Percentiles rank a stretch among this genome's conserved stretches.
These are phyloP conservation scores for Phrynosoma platyrhinos DNA, from an alignment of 2,113 vertebrate species.

Conservation along the genomic window DNA sequence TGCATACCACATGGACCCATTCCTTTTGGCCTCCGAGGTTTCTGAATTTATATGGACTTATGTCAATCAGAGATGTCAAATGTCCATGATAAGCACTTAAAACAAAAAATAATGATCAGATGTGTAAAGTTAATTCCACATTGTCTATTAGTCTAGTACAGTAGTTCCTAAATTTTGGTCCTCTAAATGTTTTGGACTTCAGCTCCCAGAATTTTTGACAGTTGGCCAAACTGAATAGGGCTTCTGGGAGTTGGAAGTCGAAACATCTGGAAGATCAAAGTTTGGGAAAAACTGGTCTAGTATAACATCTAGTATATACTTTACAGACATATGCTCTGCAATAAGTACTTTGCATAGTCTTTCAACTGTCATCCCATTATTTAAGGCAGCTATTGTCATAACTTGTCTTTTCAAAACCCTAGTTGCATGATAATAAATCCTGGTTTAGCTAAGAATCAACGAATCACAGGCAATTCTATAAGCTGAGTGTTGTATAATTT, in stretches of 20 bases:
- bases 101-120: constrained; percentile 64
- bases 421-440: background rate
- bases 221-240: no score
- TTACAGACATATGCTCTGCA: background rate
- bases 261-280: no score
- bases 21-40: constrained; percentile 93
- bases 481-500: background rate
- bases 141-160: constrained; percentile 31
- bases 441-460: background rate
- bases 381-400: background rate
- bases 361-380: background rate
- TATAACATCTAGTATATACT: constrained; percentile 6
- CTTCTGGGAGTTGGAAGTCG: no score
- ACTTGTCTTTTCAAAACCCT: background rate
- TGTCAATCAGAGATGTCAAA: constrained; percentile 94
- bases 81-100: constrained; percentile 95
- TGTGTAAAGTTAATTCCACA: constrained; percentile 56
- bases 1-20: constrained; percentile 97
- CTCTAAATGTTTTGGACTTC: no score
- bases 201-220: no score
- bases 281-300: background rate
- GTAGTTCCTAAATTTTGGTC: no score
- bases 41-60: constrained; percentile 97
- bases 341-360: background rate
- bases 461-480: background rate